Evolutionary conservation across 2,113 vertebrate species (phyloP).

Genomic region (Beaufortia kweichowensis): DNA sequence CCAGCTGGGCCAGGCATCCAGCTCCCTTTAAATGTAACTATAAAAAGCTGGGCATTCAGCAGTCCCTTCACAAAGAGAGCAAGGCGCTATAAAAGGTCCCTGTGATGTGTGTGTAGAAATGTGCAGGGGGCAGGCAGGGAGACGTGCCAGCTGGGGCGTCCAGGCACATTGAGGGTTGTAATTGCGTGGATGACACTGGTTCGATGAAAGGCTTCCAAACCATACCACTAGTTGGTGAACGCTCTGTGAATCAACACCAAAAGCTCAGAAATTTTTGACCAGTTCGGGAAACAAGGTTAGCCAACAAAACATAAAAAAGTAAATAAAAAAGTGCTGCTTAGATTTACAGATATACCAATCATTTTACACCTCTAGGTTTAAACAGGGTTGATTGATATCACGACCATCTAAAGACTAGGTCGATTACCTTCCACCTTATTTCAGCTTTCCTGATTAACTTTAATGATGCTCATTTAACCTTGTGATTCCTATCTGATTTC

Average conservation of each 20-base stretch:
- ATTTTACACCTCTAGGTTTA: conserved; percentile 36
- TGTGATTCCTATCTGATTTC: conserved; percentile 51
- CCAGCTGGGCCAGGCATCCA: conserved; percentile 90
- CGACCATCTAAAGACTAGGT: conserved; percentile 42
- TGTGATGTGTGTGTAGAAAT: conserved; percentile 56
- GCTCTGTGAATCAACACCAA: not conserved
- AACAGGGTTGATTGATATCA: conserved; percentile 46
- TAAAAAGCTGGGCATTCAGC: conserved; percentile 74
- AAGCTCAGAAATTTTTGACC: no score
- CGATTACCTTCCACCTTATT: conserved; percentile 38
- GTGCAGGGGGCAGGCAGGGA: conserved; percentile 48
- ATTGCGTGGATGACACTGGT: not conserved
- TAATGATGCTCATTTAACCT: conserved; percentile 52
- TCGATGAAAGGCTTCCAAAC: not conserved
- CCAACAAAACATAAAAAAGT: not conserved
- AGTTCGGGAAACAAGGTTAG: not conserved
- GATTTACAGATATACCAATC: conserved; percentile 39
- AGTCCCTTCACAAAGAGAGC: conserved; percentile 55
- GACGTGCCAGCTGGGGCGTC: conserved; percentile 39
- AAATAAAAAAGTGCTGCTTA: conserved; percentile 6
- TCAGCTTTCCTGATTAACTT: conserved; percentile 56
- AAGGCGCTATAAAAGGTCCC: conserved; percentile 58
- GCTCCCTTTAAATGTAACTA: conserved; percentile 87
- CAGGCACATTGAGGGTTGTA: conserved; percentile 15
- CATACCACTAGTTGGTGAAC: not conserved